A percentile compares a stretch with the other conserved stretches of the same genome.
Conservation (phyloP, 2,888 invertebrate genomes). For the Rhamnusium bicolor region DNA sequence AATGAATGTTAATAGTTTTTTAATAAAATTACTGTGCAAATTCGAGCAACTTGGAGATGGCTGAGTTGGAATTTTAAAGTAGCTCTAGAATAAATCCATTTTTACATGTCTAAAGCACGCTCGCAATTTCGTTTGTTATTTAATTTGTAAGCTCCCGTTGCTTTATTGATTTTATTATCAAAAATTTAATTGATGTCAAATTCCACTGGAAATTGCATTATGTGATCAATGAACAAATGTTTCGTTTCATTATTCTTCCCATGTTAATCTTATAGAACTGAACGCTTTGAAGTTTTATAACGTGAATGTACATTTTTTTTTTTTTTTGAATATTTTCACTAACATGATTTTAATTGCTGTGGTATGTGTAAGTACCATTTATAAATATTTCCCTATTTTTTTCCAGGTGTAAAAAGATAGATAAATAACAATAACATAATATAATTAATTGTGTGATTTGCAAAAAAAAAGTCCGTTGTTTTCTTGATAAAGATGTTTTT, state of each 20-base stretch:
- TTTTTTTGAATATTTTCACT: background rate
- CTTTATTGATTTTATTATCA: conserved; percentile 44
- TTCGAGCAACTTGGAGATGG: conserved; percentile 9
- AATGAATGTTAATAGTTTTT: conserved; percentile 7
- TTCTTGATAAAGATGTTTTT: too few species aligned
- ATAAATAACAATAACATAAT: too few species aligned
- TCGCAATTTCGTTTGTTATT: conserved; percentile 38
- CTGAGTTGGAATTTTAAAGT: conserved; percentile 27
- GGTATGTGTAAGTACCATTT: too few species aligned
- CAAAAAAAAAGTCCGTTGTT: too few species aligned
- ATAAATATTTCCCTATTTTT: too few species aligned
- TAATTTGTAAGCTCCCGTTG: conserved; percentile 36
- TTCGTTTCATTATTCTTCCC: background rate
- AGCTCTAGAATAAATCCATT: conserved; percentile 29
- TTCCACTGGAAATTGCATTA: conserved; percentile 33
- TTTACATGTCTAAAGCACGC: conserved; percentile 33
- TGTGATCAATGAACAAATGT: conserved; percentile 8
- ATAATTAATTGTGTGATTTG: too few species aligned
- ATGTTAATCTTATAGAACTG: background rate
- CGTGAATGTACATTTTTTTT: background rate
- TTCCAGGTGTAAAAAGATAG: too few species aligned
- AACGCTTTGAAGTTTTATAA: background rate
- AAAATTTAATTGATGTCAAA: conserved; percentile 45
- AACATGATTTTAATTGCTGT: too few species aligned
- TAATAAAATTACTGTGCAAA: background rate